These are phyloP conservation scores for Tokudaia muenninki DNA, from an alignment of 2,797 vertebrate species.

Conservation along the genomic window DNA sequence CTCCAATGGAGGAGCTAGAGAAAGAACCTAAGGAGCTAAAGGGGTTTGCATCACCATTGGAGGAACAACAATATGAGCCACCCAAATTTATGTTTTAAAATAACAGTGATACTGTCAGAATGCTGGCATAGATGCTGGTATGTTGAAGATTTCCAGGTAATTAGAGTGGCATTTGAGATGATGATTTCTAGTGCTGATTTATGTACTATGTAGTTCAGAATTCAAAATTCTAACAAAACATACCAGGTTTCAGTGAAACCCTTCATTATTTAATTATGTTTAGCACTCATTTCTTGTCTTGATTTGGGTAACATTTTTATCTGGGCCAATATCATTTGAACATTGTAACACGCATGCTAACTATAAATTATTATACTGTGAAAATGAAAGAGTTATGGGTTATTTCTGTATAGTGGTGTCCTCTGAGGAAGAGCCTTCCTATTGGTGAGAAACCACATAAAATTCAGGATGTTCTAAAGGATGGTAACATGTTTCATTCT, in stretches of 20 bases:
- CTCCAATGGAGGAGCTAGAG: too few species aligned
- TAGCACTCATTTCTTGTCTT: neutral
- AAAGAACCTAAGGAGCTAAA: too few species aligned
- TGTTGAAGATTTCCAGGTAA: neutral
- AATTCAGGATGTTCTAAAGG: neutral
- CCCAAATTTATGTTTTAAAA: neutral
- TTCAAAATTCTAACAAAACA: neutral
- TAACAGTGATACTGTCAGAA: too few species aligned
- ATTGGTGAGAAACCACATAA: neutral
- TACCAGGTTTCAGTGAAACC: neutral
- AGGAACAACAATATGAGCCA: too few species aligned
- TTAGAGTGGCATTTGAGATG: neutral
- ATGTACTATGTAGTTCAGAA: neutral
- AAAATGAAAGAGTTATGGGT: neutral
- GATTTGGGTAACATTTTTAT: neutral
- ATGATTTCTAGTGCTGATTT: neutral
- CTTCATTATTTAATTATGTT: neutral
- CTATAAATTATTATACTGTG: neutral
- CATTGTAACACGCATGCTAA: neutral
- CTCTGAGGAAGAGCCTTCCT: neutral
- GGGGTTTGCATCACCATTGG: too few species aligned
- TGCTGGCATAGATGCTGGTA: neutral
- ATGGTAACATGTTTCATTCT: neutral
- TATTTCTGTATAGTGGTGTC: neutral
- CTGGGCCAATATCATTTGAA: neutral